Percentiles rank a stretch among this genome's conserved stretches.
Conservation (phyloP, 2,113 vertebrate species). For the Pseudolaguvia tuberculata region DNA sequence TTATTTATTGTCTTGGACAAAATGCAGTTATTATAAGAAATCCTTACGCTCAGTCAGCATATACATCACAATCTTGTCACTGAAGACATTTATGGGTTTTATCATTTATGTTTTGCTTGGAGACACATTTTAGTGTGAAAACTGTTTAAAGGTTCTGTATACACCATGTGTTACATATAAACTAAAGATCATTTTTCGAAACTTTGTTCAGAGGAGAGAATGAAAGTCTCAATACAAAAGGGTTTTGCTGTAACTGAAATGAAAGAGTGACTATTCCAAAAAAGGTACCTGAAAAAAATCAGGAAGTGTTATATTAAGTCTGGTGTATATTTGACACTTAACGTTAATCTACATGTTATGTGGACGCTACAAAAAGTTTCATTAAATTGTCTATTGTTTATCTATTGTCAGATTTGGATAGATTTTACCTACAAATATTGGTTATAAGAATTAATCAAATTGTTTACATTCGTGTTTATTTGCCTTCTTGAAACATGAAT, state of each 20-base stretch:
- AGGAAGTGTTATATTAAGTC: background rate
- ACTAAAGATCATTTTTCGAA: background rate
- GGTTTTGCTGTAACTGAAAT: conserved; percentile 8
- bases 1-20: conserved; percentile 3
- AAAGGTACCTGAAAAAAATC: background rate
- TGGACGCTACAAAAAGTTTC: background rate
- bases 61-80: background rate
- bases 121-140: background rate
- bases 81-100: background rate
- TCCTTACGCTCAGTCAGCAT: background rate
- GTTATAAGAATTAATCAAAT: conserved; percentile 18
- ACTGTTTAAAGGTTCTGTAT: background rate
- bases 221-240: too few relatives aligned
- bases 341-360: background rate
- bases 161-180: background rate
- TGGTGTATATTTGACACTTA: background rate
- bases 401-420: background rate
- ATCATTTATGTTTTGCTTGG: background rate
- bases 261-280: conserved; percentile 8
- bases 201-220: background rate
- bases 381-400: conserved; percentile 6
- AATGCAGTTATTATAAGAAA: background rate
- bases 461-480: conserved; percentile 41
- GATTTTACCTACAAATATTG: conserved; percentile 2
- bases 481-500: conserved; percentile 37